Evolutionary conservation across 2,888 invertebrate species (phyloP), one percentile per base, ranked within the genome.

Genomic region (Synanthedon vespiformis): DNA sequence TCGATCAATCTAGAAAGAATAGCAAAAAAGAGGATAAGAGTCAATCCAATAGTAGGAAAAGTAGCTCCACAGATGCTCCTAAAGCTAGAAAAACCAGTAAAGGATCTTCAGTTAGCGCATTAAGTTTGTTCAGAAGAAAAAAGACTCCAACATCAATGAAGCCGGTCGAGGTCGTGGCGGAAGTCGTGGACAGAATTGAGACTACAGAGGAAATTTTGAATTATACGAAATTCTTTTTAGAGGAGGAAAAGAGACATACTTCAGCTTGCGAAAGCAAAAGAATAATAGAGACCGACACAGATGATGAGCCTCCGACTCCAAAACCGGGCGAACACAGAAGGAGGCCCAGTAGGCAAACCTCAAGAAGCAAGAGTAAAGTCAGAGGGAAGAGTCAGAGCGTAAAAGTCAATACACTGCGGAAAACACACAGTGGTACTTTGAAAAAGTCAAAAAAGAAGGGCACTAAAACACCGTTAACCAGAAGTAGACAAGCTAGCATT

Each of bases 371-470:
- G 62, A 87, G 87, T 54, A 87, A 86, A 67, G 82, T 64, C 2
- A 65, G 87, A 57, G 87, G 87, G 1, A 87, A 87, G 58, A 86
- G 86, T 59, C 87, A 86, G 58, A 72, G 78, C 2, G 68, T 87
- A 1, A 86, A 83, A 70, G 76, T 87, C 5, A 86, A 83, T 52
- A 86, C 87, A 0, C 55, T 87, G 13, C 72, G 86, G 48, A 87
- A 87, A 58, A 81, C 83, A 22, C 87, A 87, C 51, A 86, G 86
- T 47, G 87, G 87, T 1, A 87, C 86, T 0, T 64, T 87, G 54
- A 87, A 86, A 61, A 86, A 86, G 53, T 70, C 69, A 0, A 87
- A 87, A 55, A 87, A 87, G 70, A 87, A 87, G 61, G 76, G 67
- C 53, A 60, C 66, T 0, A 85, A 86, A 55, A 69, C 77, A 10